Base-by-base conservation (phyloP, 2,888 invertebrate species). In the Leptinotarsa tumamoca region DNA sequence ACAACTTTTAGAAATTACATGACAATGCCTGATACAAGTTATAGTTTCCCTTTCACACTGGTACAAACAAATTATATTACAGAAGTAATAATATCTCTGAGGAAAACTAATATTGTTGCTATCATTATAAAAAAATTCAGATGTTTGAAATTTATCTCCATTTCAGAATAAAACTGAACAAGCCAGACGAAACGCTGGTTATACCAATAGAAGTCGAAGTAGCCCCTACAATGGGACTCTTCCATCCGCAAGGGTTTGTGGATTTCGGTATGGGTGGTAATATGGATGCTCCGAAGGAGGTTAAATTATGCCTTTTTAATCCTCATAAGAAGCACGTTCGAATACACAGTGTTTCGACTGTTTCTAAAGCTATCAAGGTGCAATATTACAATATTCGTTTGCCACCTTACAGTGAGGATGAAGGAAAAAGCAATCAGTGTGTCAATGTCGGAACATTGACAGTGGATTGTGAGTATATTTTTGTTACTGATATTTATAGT, bases 161-260 rank as follows among this genome's bases (percentile, higher is more conserved):
- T 72, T 72, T 13, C 49, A 92, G 94, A 85, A 94, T 95, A 84
- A 93, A 92, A 89, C 91, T 94, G 78, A 93, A 93, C 85, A 91
- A 91, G 83, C 92, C 91, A 80, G 90, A 90, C 79, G 92, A 94
- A 85, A 90, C 93, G 80, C 90, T 96, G 80, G 93, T 96, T 79
- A 92, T 96, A 80, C 96, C 96, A 50, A 91, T 96, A 67, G 96
- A 96, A 89, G 93, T 96, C 72, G 95, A 96, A 90, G 95, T 96
- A 73, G 88, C 89, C 78, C 88, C 92, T 33, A 89, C 90, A 73
- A 91, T 94, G 79, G 95, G 95, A 69, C 90, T 96, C 75, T 96
- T 95, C 89, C 92, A 94, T 82, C 92, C 94, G n/a, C 93, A 93
- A 85, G 92, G 92, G 73, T 88, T 93, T 75, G 89, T 97, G 51